Percentiles rank a stretch among this genome's conserved stretches.
These are phyloP conservation scores for Labrus mixtus DNA, from an alignment of 2,113 vertebrate species.

Conservation along the genomic window DNA sequence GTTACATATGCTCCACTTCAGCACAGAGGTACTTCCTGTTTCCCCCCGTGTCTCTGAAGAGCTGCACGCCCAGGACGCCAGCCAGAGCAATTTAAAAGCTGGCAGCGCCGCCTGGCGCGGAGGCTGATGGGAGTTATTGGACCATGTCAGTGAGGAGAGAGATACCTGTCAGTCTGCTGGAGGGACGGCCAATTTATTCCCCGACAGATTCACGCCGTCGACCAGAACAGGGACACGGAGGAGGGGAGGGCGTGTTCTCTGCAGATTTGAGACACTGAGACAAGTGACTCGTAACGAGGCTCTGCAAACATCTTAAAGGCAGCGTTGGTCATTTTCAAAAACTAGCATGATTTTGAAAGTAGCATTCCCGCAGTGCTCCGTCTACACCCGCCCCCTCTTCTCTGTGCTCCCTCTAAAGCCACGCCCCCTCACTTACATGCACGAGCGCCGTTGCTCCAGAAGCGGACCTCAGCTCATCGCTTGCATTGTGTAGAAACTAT, in stretches of 20 bases:
- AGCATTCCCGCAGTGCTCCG: too few species aligned
- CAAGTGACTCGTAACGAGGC: not conserved
- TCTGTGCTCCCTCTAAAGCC: too few species aligned
- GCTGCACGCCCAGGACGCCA: not conserved
- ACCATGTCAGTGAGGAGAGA: not conserved
- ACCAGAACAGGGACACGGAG: not conserved
- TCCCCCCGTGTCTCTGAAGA: slow-evolving; percentile 8
- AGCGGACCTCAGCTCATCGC: too few species aligned
- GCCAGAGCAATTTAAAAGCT: slow-evolving; percentile 20
- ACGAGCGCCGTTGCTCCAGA: too few species aligned
- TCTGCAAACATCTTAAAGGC: not conserved
- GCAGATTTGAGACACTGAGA: not conserved
- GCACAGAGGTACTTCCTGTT: not conserved
- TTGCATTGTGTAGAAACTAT: too few species aligned
- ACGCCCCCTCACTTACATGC: too few species aligned
- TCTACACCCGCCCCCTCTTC: too few species aligned
- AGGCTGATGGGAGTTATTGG: slow-evolving; percentile 24
- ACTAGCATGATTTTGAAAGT: too few species aligned
- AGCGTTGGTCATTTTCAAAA: too few species aligned
- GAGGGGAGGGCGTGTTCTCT: not conserved
- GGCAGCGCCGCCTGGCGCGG: not conserved
- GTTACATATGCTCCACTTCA: not conserved
- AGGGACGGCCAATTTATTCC: slow-evolving; percentile 14
- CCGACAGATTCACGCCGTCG: not conserved
- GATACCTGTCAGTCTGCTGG: slow-evolving; percentile 16